phyloP scores from a whole-genome alignment of 2,888 invertebrate genomes.

The Serripes groenlandicus region DNA sequence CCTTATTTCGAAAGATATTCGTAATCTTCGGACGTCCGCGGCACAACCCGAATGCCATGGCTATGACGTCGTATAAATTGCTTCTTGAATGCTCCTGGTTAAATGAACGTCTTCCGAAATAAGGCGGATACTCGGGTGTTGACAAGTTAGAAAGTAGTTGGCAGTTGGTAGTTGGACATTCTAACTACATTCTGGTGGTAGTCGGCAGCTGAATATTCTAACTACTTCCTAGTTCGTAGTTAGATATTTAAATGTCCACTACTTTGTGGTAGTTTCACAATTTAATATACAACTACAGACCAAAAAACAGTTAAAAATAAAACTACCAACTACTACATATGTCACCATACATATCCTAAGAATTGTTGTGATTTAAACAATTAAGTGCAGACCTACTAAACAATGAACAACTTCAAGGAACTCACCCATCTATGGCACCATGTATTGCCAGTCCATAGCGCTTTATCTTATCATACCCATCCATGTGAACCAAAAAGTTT shows the following conservation, averaged over 20 bases:
- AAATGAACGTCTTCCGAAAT: background rate
- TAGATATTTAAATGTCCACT: too few species aligned
- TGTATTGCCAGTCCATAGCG: constrained; percentile 24
- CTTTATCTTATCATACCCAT: constrained; percentile 36
- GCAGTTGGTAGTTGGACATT: background rate
- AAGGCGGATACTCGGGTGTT: background rate
- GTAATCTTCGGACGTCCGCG: background rate
- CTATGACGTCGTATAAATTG: background rate
- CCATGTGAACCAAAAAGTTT: constrained; percentile 28
- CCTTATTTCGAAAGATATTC: background rate
- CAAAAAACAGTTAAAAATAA: background rate
- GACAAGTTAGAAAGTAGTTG: too few species aligned
- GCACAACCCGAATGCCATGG: background rate
- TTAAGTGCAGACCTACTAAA: background rate
- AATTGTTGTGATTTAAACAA: too few species aligned
- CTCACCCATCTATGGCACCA: constrained; percentile 14
- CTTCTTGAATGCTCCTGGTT: background rate
- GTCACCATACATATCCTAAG: background rate
- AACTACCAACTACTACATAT: background rate
- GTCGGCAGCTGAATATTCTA: background rate
- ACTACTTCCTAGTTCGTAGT: background rate
- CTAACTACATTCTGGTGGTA: background rate
- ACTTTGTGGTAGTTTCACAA: too few species aligned
- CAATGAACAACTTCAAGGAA: background rate
- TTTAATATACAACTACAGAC: background rate